Percentiles rank a stretch among this genome's conserved stretches.
These are phyloP conservation scores for Numenius arquata DNA, from an alignment of 2,113 vertebrate species.

Conservation along the genomic window DNA sequence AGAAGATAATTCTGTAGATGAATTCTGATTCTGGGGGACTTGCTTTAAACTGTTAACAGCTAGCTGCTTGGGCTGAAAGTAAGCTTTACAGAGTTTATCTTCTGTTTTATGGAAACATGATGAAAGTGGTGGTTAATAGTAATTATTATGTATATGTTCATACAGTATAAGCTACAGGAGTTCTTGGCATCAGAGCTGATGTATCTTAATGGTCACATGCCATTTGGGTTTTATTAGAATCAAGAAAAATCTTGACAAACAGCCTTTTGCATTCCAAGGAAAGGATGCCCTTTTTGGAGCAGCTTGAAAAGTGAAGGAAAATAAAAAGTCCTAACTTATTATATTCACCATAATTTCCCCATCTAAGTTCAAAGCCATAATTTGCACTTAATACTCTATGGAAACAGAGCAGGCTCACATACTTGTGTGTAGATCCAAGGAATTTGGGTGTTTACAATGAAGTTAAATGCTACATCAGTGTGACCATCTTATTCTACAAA, in stretches of 20 bases:
- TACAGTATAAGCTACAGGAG: not conserved
- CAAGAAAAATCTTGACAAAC: not conserved
- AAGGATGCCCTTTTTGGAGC: not conserved
- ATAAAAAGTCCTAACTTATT: not conserved
- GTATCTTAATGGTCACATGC: not conserved
- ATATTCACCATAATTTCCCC: not conserved
- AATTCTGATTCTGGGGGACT: not conserved
- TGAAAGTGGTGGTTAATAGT: not conserved
- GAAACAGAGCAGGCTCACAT: not conserved
- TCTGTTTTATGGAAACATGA: not conserved
- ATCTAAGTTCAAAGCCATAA: not conserved
- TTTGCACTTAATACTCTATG: not conserved
- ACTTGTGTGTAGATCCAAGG: not conserved
- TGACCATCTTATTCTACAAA: not conserved
- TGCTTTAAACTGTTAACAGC: not conserved
- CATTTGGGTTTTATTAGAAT: not conserved
- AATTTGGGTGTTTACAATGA: not conserved
- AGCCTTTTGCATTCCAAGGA: not conserved
- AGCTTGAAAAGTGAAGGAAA: not conserved
- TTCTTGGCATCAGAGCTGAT: not conserved
- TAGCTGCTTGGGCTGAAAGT: not conserved
- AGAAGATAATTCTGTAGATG: not conserved
- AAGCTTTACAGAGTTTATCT: not conserved
- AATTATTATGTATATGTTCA: not conserved
- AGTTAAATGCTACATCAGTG: not conserved